Base-by-base conservation (phyloP, 2,113 vertebrate species). In the Brienomyrus brachyistius region DNA sequence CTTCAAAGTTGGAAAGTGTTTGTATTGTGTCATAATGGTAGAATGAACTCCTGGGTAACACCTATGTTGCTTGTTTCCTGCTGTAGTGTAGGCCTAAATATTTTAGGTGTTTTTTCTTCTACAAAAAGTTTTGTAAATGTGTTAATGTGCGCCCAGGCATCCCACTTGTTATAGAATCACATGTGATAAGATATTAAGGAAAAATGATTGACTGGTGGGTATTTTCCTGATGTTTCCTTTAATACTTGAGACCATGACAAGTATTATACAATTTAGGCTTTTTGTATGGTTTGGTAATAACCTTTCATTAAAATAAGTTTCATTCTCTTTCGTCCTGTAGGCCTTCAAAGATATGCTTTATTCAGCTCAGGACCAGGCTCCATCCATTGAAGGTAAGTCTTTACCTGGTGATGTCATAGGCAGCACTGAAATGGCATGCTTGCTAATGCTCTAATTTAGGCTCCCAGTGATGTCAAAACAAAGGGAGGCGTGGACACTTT, bases 301-400 rank as follows among this genome's bases (percentile, higher is more conserved):
- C 66, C 66, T 5, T 77, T 66, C n/a, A 77, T 40, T 77, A 77
- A 77, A 43, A 19, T 80, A 80, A 40, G 15, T 43, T 43, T 80
- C 1, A 19, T 40, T 80, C 10, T 19, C 74, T 89, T 92, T 88
- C 93, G 45, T 90, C 59, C 87, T 91, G 74, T 92, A 99, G 98
- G 98, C 98, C 93, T 97, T 99, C 94, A 99, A 99, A 94, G 98
- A 99, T 92, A 99, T 99, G 98, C 95, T 99, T 50, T 99, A 99
- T 94, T 96, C 98, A 54, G 98, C 98, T 94, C 98, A 99, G 95
- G 98, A 99, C 95, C 98, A 99, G 95, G 98, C 98, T 15, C 98
- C 98, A 89, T 99, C 98, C 92, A 95, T 98, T 91, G 98, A 99
- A 98, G 96, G 96, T 96, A 95, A 91, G 87, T 87, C 40, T 59